A percentile compares a stretch with the other conserved stretches of the same genome.
phyloP scores from a whole-genome alignment of 2,113 vertebrate species.

The Gymnobelideus leadbeateri region DNA sequence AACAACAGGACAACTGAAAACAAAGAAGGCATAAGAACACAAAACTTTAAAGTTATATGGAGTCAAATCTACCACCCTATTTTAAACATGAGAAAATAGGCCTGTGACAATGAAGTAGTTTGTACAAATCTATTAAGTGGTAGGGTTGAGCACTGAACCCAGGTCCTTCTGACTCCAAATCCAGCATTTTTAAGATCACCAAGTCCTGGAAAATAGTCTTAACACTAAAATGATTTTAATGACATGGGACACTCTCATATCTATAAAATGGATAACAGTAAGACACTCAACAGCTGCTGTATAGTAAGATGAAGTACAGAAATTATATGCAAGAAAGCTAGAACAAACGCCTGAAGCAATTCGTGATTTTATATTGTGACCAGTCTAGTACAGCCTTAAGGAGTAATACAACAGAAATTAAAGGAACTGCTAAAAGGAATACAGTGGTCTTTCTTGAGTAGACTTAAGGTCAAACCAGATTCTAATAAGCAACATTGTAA shows the following conservation, averaged over 20 bases:
- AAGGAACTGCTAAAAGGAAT: conserved; percentile 28
- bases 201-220: background rate
- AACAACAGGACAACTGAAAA: conserved; percentile 51
- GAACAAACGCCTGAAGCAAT: conserved; percentile 28
- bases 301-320: conserved; percentile 28
- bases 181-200: background rate
- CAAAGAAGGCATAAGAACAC: conserved; percentile 65
- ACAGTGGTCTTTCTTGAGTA: conserved; percentile 35
- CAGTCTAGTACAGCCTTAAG: conserved; percentile 31
- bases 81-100: conserved; percentile 25
- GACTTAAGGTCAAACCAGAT: conserved; percentile 40
- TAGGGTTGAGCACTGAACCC: conserved; percentile 22
- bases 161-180: conserved; percentile 29
- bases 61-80: conserved; percentile 27
- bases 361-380: background rate
- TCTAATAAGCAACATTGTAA: conserved; percentile 57
- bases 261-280: conserved; percentile 24
- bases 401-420: conserved; percentile 11
- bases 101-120: conserved; percentile 39
- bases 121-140: conserved; percentile 28
- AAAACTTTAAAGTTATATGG: conserved; percentile 48
- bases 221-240: conserved; percentile 11
- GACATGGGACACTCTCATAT: background rate
- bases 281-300: background rate
- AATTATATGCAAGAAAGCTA: conserved; percentile 51